Conservation (phyloP, 2,797 vertebrate species). For the Brachymystax lenok region DNA sequence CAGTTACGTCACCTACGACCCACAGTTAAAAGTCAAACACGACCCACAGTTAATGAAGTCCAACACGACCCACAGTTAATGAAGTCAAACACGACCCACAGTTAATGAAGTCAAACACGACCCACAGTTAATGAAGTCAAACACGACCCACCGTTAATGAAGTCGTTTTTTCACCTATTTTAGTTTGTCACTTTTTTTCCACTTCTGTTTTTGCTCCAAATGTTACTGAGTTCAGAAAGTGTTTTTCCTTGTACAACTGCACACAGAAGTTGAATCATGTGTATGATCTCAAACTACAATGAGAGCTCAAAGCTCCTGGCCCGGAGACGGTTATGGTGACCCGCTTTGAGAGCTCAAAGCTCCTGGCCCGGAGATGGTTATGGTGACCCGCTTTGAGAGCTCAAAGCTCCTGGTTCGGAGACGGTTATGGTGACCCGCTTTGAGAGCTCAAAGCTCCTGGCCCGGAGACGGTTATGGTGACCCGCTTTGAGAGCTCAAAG, state of each 20-base stretch:
- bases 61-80: too few relatives aligned
- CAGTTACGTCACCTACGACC: too few relatives aligned
- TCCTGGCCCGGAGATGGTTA: background rate
- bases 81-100: too few relatives aligned
- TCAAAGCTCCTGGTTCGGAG: background rate
- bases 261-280: background rate
- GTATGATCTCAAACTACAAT: background rate
- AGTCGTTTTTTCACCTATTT: background rate
- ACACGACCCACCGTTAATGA: too few relatives aligned
- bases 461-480: background rate
- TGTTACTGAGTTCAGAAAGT: background rate
- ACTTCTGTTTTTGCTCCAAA: background rate
- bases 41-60: too few relatives aligned
- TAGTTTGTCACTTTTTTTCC: background rate
- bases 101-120: too few relatives aligned
- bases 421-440: background rate
- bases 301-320: background rate
- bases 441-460: background rate
- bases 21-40: too few relatives aligned
- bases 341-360: too few relatives aligned
- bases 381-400: too few relatives aligned
- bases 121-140: too few relatives aligned
- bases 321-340: background rate
- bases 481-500: background rate
- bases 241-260: background rate